Evolutionary conservation across 35 echinoderm and acorn worm genomes (phyloP), one percentile per base, ranked within the genome.

Genomic region (Ophioderma brevispina): DNA sequence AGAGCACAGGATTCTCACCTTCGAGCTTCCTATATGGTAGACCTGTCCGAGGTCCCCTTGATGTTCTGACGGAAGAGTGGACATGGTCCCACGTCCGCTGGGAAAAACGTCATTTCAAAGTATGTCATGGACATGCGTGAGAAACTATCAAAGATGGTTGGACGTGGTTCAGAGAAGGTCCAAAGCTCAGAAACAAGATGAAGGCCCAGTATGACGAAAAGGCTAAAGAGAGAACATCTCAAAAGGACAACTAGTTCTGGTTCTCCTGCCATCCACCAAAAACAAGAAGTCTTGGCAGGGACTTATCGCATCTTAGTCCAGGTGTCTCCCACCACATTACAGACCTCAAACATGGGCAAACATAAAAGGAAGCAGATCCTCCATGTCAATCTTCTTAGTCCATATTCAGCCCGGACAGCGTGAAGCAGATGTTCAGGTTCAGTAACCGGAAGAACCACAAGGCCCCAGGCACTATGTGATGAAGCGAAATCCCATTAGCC

Each of bases 21-120:
- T 86, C 90, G 32, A 87, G 86, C 34, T 38, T 86, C 0, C 35
- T 94, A 40, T 94, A 64, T 39, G 92, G 92, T 1, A 13, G 87
- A 18, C 46, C 55, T 1, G 92, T 94, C 13, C 37, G 87, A 33
- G 92, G 92, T 38, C 92, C 92, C 19, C 50, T 94, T n/a, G 35
- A 38, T n/a, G 80, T 94, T 21, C 31, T 94, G 34, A 17, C 37
- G 55, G 87, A 90, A 40, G n/a, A 87, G 21, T 89, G 87, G 92
- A 86, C 90, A 35, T 31, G 39, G n/a, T 40, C 36, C 76, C 18
- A 0, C 13, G 1, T 76, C 50, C 31, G 77, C 77, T 39, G 13
- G 33, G 0, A 84, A 94, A 75, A 90, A 23, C 81, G 46, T 92
- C 3, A 50, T 81, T 49, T n/a, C n/a, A 63, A 14, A 39, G 2